Percentiles rank a stretch among this genome's conserved stretches.
Evolutionary conservation across 2,888 invertebrate genomes (phyloP).

Genomic region (Orthonevra nobilis): DNA sequence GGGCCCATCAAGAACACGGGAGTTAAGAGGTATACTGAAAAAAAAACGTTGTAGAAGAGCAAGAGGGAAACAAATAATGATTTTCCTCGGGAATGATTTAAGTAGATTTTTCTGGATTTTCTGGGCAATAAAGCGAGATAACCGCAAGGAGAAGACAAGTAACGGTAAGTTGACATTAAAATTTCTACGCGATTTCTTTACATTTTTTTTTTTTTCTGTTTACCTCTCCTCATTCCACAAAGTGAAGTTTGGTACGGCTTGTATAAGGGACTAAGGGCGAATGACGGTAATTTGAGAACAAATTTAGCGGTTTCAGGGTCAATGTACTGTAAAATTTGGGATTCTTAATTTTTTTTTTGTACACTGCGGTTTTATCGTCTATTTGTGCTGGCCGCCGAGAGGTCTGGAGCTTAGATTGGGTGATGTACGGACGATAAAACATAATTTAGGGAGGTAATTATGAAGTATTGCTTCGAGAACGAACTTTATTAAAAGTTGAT

Average conservation of each 20-base stretch:
- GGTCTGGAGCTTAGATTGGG: constrained; percentile 14
- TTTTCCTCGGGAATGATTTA: constrained; percentile 57
- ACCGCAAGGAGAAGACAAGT: constrained; percentile 36
- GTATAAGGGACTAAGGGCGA: constrained; percentile 22
- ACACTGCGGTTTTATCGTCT: not conserved
- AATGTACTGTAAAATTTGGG: constrained; percentile 54
- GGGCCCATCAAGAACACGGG: not conserved
- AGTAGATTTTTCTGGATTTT: constrained; percentile 67
- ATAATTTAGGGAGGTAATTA: constrained; percentile 47
- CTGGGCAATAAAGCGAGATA: constrained; percentile 60
- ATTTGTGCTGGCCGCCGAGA: not conserved
- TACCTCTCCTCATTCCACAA: not conserved
- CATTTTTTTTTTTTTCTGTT: not conserved
- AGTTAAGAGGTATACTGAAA: too few species aligned
- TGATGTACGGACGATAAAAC: constrained; percentile 43
- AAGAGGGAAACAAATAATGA: constrained; percentile 7
- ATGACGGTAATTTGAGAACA: constrained; percentile 39
- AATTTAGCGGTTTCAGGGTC: constrained; percentile 39
- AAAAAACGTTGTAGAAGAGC: too few species aligned
- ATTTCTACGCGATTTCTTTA: too few species aligned
- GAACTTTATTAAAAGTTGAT: constrained; percentile 13
- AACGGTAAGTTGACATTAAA: constrained; percentile 60
- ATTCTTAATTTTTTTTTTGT: constrained; percentile 12
- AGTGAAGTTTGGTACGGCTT: not conserved
- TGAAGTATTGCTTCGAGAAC: constrained; percentile 34